A percentile compares a stretch with the other conserved stretches of the same genome.
Conservation (phyloP, 2,888 invertebrate genomes). For the Plagodis dolabraria region DNA sequence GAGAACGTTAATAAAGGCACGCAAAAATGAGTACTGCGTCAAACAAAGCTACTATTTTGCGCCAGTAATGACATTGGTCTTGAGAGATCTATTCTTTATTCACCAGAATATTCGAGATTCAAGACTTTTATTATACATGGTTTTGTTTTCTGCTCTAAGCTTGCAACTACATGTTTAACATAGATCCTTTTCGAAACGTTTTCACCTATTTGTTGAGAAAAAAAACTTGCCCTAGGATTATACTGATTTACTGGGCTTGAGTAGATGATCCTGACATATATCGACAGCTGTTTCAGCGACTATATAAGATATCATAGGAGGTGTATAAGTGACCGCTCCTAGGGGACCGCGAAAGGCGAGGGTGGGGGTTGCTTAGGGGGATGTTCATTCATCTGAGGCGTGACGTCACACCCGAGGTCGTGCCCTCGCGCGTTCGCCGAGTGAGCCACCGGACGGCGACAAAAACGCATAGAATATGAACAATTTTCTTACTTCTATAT, state of each 20-base stretch:
- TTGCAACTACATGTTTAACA: too few species aligned
- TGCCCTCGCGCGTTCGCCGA: constrained; percentile 64
- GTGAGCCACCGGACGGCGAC: constrained; percentile 51
- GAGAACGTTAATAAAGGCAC: too few species aligned
- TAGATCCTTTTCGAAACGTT: too few species aligned
- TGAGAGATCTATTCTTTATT: constrained; percentile 5
- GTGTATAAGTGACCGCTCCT: constrained; percentile 62
- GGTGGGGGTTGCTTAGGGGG: constrained; percentile 50
- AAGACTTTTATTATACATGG: too few species aligned
- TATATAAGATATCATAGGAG: constrained; percentile 61
- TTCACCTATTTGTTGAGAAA: too few species aligned
- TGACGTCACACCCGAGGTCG: constrained; percentile 78
- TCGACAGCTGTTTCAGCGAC: constrained; percentile 64
- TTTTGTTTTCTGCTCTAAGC: too few species aligned
- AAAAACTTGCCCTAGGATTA: neutral
- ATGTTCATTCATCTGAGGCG: constrained; percentile 77
- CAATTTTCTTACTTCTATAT: too few species aligned
- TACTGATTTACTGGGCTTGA: constrained; percentile 1
- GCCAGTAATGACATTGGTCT: constrained; percentile 27
- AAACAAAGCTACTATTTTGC: constrained; percentile 30
- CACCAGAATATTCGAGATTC: constrained; percentile 9
- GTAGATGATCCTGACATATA: constrained; percentile 34
- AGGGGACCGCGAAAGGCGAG: constrained; percentile 35
- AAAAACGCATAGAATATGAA: constrained; percentile 47
- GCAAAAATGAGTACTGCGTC: constrained; percentile 34